Evolutionary conservation across 2,113 vertebrate genomes (phyloP), one percentile per base, ranked within the genome.

Genomic region (Bambusicola thoracicus): DNA sequence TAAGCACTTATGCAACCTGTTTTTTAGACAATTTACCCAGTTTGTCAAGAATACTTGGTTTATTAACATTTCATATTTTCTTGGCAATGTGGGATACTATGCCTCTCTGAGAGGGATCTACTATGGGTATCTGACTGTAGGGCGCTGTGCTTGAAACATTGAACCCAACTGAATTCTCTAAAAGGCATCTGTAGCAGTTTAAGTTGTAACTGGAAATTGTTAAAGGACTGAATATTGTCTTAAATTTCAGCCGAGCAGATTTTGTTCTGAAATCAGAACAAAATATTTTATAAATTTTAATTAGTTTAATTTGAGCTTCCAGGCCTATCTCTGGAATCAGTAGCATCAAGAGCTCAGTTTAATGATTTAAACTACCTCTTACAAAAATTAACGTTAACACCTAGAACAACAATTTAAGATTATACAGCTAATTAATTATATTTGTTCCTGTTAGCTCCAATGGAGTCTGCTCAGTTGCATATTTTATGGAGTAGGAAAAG

Each of bases 281-380:
- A 92, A 81, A 3, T 19, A 10, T 32, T 86, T 63, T 44, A 46
- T 9, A 72, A n/a, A 83, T 94, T 90, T 95, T 81, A 67, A 74
- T 95, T 68, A 81, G 12, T 59, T 95, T 92, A 72, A 92, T 94
- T 70, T 94, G 49, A 34, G 2, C 51, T 81, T 90, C n/a, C 63
- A 91, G 38, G 58, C 53, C 59, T 25, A 21, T 74, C 41, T 7
- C 78, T 76, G 55, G 2, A 92, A 24, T 73, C 30, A n/a, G 34
- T 34, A 82, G 36, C 15, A 77, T 4, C 22, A 77, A 74, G 65
- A 58, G 40, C 73, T 82, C 75, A 81, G 69, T 40, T 69, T 91
- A 87, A 93, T 95, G 87, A 95, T 93, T 94, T 94, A 94, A 92
- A 82, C 51, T 55, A 77, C 70, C 87, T 92, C 81, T 94, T 91